A percentile compares a stretch with the other conserved stretches of the same genome.
Conservation (phyloP, 2,113 vertebrate species). For the Scytalopus superciliaris region DNA sequence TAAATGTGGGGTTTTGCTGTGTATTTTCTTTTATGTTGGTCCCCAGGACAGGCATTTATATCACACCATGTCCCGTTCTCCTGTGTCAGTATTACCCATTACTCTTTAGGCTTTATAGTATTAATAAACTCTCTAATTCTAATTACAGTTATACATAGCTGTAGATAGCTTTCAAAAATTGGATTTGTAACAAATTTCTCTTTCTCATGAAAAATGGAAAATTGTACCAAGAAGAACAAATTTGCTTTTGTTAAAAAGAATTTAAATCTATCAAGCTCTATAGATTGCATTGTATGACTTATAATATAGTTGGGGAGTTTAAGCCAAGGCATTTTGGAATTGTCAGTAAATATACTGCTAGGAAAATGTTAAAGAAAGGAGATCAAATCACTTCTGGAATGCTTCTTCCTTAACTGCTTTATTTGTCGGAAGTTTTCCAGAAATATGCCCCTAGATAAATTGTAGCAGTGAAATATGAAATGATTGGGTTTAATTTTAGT, state of each 20-base stretch:
- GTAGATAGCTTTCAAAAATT: not conserved
- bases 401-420: not conserved
- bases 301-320: not conserved
- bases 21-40: not conserved
- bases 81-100: not conserved
- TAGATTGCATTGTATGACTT: not conserved
- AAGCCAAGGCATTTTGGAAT: not conserved
- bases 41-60: not conserved
- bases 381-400: not conserved
- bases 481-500: slow-evolving; percentile 2
- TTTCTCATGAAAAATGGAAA: not conserved
- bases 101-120: not conserved
- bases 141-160: not conserved
- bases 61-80: not conserved
- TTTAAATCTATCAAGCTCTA: too few relatives aligned
- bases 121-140: not conserved
- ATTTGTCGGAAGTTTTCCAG: not conserved
- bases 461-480: not conserved
- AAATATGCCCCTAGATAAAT: not conserved
- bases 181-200: not conserved
- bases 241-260: not conserved
- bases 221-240: not conserved
- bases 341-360: not conserved
- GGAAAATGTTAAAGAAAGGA: not conserved
- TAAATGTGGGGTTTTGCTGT: not conserved